Percentiles rank a stretch among this genome's conserved stretches.
Evolutionary conservation across 2,888 invertebrate genomes (phyloP).

Genomic region (Tenodera sinensis): DNA sequence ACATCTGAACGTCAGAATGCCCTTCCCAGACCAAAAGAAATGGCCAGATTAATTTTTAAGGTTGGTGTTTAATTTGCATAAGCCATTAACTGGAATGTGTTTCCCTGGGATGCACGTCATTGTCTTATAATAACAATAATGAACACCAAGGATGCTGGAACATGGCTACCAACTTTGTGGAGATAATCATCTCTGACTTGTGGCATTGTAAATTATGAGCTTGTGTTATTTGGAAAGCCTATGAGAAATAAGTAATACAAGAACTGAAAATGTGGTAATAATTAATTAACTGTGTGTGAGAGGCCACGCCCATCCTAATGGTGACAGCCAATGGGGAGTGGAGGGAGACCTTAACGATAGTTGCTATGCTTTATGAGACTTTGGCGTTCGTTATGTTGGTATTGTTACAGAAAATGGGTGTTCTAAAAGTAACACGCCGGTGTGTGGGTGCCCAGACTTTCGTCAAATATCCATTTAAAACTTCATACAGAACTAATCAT

Average conservation of each 20-base stretch:
- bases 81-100: conserved; percentile 22
- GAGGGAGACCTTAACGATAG: not conserved
- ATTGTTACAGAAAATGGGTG: not conserved
- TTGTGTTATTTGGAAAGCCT: not conserved
- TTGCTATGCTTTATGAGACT: not conserved
- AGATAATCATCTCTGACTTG: conserved; percentile 7
- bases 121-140: conserved; percentile 15
- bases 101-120: conserved; percentile 17
- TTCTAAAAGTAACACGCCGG: not conserved
- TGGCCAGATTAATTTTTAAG: conserved; percentile 14
- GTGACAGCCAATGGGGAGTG: conserved; percentile 4
- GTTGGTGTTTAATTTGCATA: conserved; percentile 25
- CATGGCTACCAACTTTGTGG: conserved; percentile 11
- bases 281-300: conserved; percentile 6
- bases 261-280: not conserved
- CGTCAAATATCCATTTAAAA: no score
- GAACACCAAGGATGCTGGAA: not conserved
- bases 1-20: no score
- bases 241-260: not conserved
- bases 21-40: not conserved
- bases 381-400: not conserved
- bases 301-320: not conserved
- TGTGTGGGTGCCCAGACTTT: no score
- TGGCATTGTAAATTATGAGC: conserved; percentile 2
- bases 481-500: no score